A percentile compares a stretch with the other conserved stretches of the same genome.
phyloP scores from a whole-genome alignment of 2,888 invertebrate genomes.

The Agriopis leucophaearia region DNA sequence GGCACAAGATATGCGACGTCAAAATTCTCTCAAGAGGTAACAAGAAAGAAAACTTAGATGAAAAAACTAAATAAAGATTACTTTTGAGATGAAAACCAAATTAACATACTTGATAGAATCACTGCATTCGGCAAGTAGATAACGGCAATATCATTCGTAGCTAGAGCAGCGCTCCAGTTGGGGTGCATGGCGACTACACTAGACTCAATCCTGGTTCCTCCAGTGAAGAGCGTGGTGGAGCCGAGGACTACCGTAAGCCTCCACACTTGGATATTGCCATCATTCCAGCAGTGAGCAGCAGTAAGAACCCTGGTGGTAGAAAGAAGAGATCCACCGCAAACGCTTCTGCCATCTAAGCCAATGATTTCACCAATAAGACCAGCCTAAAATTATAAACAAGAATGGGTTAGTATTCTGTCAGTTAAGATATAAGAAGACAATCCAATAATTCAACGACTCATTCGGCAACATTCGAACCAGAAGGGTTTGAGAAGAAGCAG shows the following conservation, averaged over 20 bases:
- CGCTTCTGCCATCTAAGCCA: slow-evolving; percentile 45
- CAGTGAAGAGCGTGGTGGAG: slow-evolving; percentile 59
- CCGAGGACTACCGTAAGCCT: slow-evolving; percentile 65
- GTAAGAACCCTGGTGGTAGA: slow-evolving; percentile 53
- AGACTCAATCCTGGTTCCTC: slow-evolving; percentile 61
- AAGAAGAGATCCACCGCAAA: slow-evolving; percentile 69
- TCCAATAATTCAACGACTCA: too few species aligned
- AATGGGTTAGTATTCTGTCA: too few species aligned
- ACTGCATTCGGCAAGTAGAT: slow-evolving; percentile 57
- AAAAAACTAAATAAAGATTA: background rate
- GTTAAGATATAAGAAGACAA: too few species aligned
- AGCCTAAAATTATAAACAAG: slow-evolving; percentile 44
- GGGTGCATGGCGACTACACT: slow-evolving; percentile 59
- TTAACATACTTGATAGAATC: slow-evolving; percentile 53
- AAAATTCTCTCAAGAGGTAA: too few species aligned
- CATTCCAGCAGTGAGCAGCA: slow-evolving; percentile 70
- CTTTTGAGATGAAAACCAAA: background rate
- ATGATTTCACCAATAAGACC: slow-evolving; percentile 52
- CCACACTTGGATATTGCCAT: slow-evolving; percentile 63
- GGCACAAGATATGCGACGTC: too few species aligned
- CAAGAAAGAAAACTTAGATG: too few species aligned
- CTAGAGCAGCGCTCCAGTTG: slow-evolving; percentile 55
- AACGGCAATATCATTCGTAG: slow-evolving; percentile 65
- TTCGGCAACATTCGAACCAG: too few species aligned
- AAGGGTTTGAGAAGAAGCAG: too few species aligned